Evolutionary conservation across 1,140 invertebrate genomes (phyloP).

Genomic region (Lordiphosa stackelbergi): DNA sequence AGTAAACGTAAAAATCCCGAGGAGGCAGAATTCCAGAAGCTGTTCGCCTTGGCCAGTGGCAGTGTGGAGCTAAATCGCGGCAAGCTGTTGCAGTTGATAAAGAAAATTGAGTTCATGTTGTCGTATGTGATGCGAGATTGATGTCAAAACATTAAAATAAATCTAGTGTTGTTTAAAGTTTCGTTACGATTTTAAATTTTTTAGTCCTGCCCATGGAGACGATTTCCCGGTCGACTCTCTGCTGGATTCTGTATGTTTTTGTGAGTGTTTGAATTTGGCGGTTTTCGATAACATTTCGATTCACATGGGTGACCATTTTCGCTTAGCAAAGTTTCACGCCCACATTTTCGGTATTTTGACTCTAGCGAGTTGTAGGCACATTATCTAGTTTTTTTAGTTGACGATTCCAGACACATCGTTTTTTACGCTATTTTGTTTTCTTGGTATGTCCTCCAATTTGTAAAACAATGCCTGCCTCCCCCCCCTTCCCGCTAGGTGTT

Average conservation of each 20-base stretch:
- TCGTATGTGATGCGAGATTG: constrained; percentile 79
- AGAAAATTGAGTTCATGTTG: constrained; percentile 85
- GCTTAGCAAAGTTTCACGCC: not conserved
- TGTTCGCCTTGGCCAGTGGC: constrained; percentile 74
- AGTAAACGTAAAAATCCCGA: constrained; percentile 55
- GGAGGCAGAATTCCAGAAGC: constrained; percentile 78
- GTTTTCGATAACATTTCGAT: not conserved
- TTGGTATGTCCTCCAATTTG: constrained; percentile 46
- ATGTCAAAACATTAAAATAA: not conserved
- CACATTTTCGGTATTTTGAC: constrained; percentile 2
- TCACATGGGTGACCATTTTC: not conserved
- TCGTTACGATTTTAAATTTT: constrained; percentile 2
- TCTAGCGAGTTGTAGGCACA: constrained; percentile 7
- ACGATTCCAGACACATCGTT: constrained; percentile 49
- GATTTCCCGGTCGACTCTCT: too few species aligned
- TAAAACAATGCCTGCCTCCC: constrained; percentile 1
- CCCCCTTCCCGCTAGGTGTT: not conserved
- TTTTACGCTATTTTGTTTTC: constrained; percentile 68
- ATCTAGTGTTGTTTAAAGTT: constrained; percentile 11
- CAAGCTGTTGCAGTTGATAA: constrained; percentile 80
- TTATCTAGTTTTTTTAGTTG: constrained; percentile 54
- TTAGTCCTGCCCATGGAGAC: too few species aligned
- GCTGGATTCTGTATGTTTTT: too few species aligned
- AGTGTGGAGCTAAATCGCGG: constrained; percentile 78
- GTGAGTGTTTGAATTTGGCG: not conserved